These are phyloP conservation scores for Aurelia sp. DNA, from an alignment of 30 jellyfish, hydroid and myxozoan species.

Conservation along the genomic window DNA sequence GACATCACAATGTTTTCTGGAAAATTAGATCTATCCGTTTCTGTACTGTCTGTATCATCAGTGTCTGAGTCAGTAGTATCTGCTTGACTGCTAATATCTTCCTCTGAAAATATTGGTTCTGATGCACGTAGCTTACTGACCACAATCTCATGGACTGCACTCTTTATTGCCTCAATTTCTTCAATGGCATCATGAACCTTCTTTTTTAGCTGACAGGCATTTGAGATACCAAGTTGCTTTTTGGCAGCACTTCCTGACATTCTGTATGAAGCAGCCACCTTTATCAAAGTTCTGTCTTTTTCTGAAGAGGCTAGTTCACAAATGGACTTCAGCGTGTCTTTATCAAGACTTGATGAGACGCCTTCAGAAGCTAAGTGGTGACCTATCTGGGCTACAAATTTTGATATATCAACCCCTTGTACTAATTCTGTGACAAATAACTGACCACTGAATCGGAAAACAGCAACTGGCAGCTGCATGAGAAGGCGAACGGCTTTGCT, in stretches of 20 bases:
- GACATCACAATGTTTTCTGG: neutral
- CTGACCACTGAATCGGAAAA: conserved; percentile 31
- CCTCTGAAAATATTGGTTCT: conserved; percentile 13
- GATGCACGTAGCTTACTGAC: conserved; percentile 18
- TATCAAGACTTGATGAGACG: neutral
- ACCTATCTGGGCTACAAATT: conserved; percentile 8
- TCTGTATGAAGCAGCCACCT: conserved; percentile 21
- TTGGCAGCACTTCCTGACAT: conserved; percentile 25
- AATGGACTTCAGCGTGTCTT: neutral
- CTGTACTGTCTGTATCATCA: neutral
- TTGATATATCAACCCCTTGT: conserved; percentile 15
- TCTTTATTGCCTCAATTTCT: conserved; percentile 10
- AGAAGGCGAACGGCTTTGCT: conserved; percentile 32
- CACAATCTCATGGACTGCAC: conserved; percentile 17
- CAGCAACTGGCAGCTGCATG: conserved; percentile 20
- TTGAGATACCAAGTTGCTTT: neutral
- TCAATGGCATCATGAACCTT: conserved; percentile 4
- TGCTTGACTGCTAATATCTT: neutral
- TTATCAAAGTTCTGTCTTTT: conserved; percentile 28
- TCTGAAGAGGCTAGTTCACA: conserved; percentile 30
- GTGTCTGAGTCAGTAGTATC: neutral
- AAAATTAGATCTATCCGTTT: too few species aligned
- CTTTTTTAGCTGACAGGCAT: conserved; percentile 5
- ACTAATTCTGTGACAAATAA: conserved; percentile 4
- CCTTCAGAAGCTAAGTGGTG: neutral